These are phyloP conservation scores for Bellardia pandia DNA, from an alignment of 2,888 invertebrate genomes.

Conservation along the genomic window DNA sequence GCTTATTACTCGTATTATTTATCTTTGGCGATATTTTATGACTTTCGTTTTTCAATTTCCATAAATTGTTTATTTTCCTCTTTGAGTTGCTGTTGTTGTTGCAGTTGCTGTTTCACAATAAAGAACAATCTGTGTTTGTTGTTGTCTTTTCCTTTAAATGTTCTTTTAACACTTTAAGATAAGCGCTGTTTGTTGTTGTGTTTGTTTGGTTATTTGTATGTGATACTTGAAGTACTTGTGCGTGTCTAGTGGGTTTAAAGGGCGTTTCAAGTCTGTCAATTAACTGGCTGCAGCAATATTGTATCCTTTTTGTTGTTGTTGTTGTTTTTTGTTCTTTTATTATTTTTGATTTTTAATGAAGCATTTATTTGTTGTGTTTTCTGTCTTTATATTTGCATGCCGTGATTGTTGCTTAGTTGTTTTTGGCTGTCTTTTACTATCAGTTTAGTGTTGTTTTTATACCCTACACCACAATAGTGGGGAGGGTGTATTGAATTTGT, in stretches of 20 bases:
- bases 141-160: constrained; percentile 35
- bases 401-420: constrained; percentile 59
- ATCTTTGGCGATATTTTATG: constrained; percentile 58
- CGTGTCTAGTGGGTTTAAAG: constrained; percentile 68
- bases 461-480: no score
- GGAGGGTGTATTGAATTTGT: no score
- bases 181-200: constrained; percentile 27
- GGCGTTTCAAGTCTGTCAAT: constrained; percentile 74
- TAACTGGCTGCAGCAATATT: constrained; percentile 50
- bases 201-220: constrained; percentile 20
- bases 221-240: constrained; percentile 65
- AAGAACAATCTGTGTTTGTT: constrained; percentile 50
- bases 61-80: constrained; percentile 40
- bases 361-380: background rate
- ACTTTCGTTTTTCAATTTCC: constrained; percentile 50
- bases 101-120: background rate
- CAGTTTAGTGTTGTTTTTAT: constrained; percentile 39
- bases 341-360: constrained; percentile 52
- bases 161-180: constrained; percentile 71
- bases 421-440: constrained; percentile 53
- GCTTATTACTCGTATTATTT: constrained; percentile 47
- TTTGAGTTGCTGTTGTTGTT: constrained; percentile 7
- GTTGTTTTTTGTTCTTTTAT: constrained; percentile 22
- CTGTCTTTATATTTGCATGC: constrained; percentile 44
- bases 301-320: constrained; percentile 55